Conservation (phyloP, 2,888 invertebrate species). For the Nemotelus pantherinus region DNA sequence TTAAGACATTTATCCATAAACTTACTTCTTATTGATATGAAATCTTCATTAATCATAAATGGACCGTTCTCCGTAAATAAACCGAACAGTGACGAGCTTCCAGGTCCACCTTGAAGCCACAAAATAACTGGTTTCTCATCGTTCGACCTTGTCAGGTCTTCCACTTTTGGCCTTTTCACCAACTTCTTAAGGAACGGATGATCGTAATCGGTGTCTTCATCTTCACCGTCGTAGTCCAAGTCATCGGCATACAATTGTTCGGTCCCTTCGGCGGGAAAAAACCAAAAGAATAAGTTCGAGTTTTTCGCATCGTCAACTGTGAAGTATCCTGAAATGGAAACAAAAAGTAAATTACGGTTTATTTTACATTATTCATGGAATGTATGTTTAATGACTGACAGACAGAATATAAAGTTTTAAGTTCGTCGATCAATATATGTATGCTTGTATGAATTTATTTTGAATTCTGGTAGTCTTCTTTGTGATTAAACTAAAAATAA, state of each 20-base stretch:
- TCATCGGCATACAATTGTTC: constrained; percentile 66
- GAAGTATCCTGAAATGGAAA: constrained; percentile 65
- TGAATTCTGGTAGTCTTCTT: too few relatives aligned
- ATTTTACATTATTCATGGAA: background rate
- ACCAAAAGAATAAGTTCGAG: constrained; percentile 88
- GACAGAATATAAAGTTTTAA: too few relatives aligned
- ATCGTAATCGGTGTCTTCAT: constrained; percentile 57
- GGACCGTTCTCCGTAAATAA: constrained; percentile 74
- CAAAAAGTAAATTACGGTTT: background rate
- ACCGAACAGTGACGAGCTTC: constrained; percentile 69
- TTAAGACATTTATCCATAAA: constrained; percentile 1
- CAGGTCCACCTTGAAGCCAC: constrained; percentile 72
- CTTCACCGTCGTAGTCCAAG: constrained; percentile 65
- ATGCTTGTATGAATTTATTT: too few relatives aligned
- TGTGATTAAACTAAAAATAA: too few relatives aligned
- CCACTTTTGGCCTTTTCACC: constrained; percentile 68
- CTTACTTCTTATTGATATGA: constrained; percentile 55
- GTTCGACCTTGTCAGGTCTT: constrained; percentile 58
- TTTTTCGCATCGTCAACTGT: constrained; percentile 78
- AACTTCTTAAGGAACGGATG: constrained; percentile 70
- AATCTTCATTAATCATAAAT: constrained; percentile 66
- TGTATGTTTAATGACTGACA: background rate
- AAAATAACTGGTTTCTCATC: constrained; percentile 69
- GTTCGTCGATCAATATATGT: too few relatives aligned
- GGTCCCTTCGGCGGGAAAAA: constrained; percentile 70